Percentiles rank a stretch among this genome's conserved stretches.
Evolutionary conservation across 2,797 vertebrate genomes (phyloP).

Genomic region (Aulostomus chinensis): DNA sequence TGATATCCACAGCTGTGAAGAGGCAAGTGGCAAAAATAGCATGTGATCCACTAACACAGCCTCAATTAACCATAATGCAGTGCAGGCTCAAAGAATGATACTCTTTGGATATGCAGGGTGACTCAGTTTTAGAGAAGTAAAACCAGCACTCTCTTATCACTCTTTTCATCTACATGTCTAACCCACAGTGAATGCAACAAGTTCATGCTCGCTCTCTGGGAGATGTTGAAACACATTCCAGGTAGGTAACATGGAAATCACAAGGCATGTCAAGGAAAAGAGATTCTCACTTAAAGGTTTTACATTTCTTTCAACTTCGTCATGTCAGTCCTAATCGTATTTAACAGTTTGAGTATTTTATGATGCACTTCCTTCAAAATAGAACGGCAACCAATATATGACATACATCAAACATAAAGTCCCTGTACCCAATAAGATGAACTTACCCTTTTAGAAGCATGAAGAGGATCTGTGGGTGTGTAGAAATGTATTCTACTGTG

Average conservation of each 20-base stretch:
- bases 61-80: not conserved
- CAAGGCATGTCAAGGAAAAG: conserved; percentile 1
- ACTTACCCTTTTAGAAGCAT: conserved; percentile 86
- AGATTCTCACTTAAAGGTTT: not conserved
- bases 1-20: conserved; percentile 7
- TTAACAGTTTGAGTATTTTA: too few species aligned
- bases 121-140: conserved; percentile 28
- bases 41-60: conserved; percentile 4
- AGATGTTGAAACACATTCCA: conserved; percentile 64
- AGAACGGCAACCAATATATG: not conserved
- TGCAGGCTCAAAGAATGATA: not conserved
- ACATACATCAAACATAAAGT: conserved; percentile 2
- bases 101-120: conserved; percentile 7
- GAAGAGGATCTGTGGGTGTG: conserved; percentile 85
- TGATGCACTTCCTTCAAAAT: too few species aligned
- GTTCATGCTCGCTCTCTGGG: conserved; percentile 52
- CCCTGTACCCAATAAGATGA: conserved; percentile 22
- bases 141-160: conserved; percentile 34
- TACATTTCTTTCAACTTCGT: too few species aligned
- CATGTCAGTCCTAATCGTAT: too few species aligned
- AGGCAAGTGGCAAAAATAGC: not conserved
- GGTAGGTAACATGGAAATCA: conserved; percentile 29
- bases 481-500: conserved; percentile 86
- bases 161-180: conserved; percentile 28
- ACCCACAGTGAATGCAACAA: conserved; percentile 54